Conservation (phyloP, 2,888 invertebrate genomes). For the Rotaria socialis region DNA sequence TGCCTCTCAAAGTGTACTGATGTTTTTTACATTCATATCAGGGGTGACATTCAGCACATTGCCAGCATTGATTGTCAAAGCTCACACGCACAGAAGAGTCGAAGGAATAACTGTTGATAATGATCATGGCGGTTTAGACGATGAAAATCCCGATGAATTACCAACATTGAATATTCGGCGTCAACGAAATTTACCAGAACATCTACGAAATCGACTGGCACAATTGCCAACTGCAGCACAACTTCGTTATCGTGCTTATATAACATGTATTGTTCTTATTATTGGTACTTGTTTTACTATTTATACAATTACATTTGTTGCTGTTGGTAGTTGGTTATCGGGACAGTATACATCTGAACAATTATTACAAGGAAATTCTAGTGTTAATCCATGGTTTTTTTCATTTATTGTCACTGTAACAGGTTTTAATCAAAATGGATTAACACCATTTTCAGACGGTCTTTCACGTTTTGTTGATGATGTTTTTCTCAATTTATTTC, state of each 20-base stretch:
- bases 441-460: neutral
- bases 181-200: neutral
- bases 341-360: neutral
- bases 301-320: neutral
- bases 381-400: neutral
- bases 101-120: neutral
- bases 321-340: neutral
- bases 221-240: neutral
- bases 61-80: neutral
- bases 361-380: neutral
- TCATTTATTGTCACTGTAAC: neutral
- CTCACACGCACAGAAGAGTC: neutral
- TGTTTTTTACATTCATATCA: neutral
- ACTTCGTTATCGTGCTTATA: conserved; percentile 13
- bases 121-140: neutral
- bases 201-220: neutral
- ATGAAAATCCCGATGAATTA: neutral
- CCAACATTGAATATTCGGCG: neutral
- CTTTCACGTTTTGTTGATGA: conserved; percentile 9
- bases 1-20: neutral
- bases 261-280: neutral
- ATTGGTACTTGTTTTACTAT: neutral
- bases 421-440: conserved; percentile 30
- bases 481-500: neutral
- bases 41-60: neutral